Base-by-base conservation (phyloP, 2,888 invertebrate species). In the Geophilus truncorum region DNA sequence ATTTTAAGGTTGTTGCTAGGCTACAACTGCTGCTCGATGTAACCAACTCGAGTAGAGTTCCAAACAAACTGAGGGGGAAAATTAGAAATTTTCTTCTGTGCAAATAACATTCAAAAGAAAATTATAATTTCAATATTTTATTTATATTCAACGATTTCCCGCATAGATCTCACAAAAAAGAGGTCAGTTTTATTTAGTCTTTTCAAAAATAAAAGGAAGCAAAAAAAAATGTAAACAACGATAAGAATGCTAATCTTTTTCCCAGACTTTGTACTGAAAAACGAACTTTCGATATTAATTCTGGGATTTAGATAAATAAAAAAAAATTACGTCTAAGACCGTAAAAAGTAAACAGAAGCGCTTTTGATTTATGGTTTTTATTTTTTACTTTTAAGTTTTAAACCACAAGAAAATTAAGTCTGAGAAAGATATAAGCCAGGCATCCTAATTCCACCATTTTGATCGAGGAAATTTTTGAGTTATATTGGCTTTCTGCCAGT, bases 131-230 rank as follows among this genome's bases (percentile, higher is more conserved):
- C n/a, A n/a, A n/a, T n/a, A n/a, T n/a, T n/a, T n/a, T n/a, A n/a
- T n/a, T n/a, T n/a, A n/a, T n/a, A n/a, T n/a, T n/a, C n/a, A n/a
- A n/a, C 12, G 15, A 5, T 70, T 70, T 70, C 28, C n/a, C n/a
- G n/a, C 28, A 28, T 12, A 70, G 28, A 70, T 45, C 5, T 6
- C 4, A 6, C 9, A 32, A 18, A 51, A 51, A 51, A 51, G 70
- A 70, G 70, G 70, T 10, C 70, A 70, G 70, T 70, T 70, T 70
- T 70, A 70, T 70, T 70, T 70, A 70, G 70, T 70, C 70, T 70
- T 70, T 10, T 15, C 4, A 25, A 12, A 70, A 28, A 28, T 3
- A 57, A 57, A 28, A n/a, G 25, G n/a, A n/a, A n/a, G n/a, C n/a
- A n/a, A n/a, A n/a, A n/a, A 70, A 70, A 70, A 70, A 70, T 28